Base-by-base conservation (phyloP, 2,113 vertebrate species). In the Piprites chloris region DNA sequence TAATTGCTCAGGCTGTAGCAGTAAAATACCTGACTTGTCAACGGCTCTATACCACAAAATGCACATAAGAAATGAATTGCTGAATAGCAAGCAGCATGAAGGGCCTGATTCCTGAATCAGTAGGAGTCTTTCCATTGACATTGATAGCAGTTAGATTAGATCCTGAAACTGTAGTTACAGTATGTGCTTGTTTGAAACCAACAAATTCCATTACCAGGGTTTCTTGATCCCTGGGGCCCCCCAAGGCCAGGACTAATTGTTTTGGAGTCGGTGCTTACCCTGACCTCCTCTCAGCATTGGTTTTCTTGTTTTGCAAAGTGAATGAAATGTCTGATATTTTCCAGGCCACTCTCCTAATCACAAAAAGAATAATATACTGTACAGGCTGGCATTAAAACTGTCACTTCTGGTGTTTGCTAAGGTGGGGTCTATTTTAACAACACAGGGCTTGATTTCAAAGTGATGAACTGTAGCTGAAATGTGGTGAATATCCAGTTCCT, bases 1-100 rank as follows among this genome's bases (percentile, higher is more conserved):
- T 89, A 85, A 95, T 89, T 95, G 77, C 86, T 37, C 47, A 61
- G 87, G 44, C 65, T 76, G 42, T 16, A 83, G 95, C 90, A 77
- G 49, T 92, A 93, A 96, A 96, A 93, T 74, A 90, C 10, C 56
- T 30, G 52, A 63, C 91, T 67, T 77, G 93, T 93, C 85, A 88
- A 11, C 88, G 80, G 85, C 75, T 88, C 55, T 17, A 50, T 67
- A 86, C 95, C 71, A 47, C 93, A 76, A 73, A 85, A 62, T 17
- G 41, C 63, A 28, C 59, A 37, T 42, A 12, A 76, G 62, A 93
- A 73, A 73, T 73, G 65, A 88, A 65, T 86, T 85, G 84, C 17
- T 86, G 85, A 75, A 90, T 90, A 84, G 77, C 52, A 71, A 84
- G 68, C 71, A 69, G 82, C 68, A 5, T 2, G 44, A 80, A 84